Evolutionary conservation across 2,888 invertebrate species (phyloP).

Genomic region (Autographa pulchrina): DNA sequence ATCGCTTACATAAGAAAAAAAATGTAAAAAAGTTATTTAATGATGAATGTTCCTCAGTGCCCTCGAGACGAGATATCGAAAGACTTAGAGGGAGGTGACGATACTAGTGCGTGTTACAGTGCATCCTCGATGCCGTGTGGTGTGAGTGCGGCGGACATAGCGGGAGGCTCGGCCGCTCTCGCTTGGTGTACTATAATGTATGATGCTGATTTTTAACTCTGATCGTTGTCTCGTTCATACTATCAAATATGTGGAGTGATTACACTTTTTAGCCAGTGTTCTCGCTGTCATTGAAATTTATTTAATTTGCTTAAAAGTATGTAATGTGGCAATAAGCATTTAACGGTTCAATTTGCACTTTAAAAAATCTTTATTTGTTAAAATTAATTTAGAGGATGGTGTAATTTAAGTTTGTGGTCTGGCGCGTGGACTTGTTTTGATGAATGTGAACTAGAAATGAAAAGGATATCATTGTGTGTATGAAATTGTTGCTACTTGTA

Average conservation of each 20-base stretch:
- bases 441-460: constrained; percentile 26
- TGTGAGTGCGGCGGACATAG: constrained; percentile 24
- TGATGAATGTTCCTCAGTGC: constrained; percentile 37
- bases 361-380: constrained; percentile 61
- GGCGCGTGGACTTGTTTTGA: constrained; percentile 56
- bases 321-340: constrained; percentile 69
- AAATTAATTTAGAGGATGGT: constrained; percentile 62
- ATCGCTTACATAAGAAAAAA: constrained; percentile 30
- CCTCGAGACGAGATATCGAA: constrained; percentile 44
- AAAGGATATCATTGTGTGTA: constrained; percentile 18
- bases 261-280: constrained; percentile 43
- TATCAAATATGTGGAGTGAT: constrained; percentile 54
- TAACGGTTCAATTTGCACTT: constrained; percentile 73
- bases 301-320: constrained; percentile 55
- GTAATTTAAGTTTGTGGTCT: constrained; percentile 61
- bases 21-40: constrained; percentile 20
- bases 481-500: constrained; percentile 22
- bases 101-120: constrained; percentile 25
- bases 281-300: constrained; percentile 38
- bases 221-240: constrained; percentile 46
- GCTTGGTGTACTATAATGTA: constrained; percentile 8
- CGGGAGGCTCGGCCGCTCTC: constrained; percentile 6
- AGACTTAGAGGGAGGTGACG: constrained; percentile 39
- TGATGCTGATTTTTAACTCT: constrained; percentile 28
- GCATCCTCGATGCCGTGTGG: constrained; percentile 21